Evolutionary conservation across 2,113 vertebrate species (phyloP), one percentile per base, ranked within the genome.

Genomic region (Mus spicilegus): DNA sequence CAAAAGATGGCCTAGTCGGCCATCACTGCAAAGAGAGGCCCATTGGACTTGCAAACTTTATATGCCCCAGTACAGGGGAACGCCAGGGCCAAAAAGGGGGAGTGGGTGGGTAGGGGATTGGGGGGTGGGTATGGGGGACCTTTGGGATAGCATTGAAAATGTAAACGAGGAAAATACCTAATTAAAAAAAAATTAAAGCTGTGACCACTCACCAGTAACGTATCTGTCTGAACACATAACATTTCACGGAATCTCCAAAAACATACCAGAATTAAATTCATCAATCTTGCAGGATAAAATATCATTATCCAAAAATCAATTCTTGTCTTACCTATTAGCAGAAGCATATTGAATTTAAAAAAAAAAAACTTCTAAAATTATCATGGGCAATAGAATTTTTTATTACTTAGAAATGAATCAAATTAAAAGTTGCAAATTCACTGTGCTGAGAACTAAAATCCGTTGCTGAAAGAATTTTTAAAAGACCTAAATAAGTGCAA

Each of bases 251-350:
- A 75, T 76, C 49, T 63, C 86, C 8, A 84, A 72, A 73, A 87
- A 93, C 76, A 51, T 8, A 54, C 30, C 42, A 69, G 46, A 89
- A 70, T 51, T 78, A 46, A 73, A 67, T 61, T 80, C 54, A 69
- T 87, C 39, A 30, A 49, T 51, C 22, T 93, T 69, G 1, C 22
- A 72, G 65, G 9, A 42, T n/a, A 73, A 30, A 72, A 81, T 24
- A 13, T 76, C 63, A 76, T 54, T 51, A 67, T 69, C 56, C 33
- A 91, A 82, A 90, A 91, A 90, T 87, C 13, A 91, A 69, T 87
- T 87, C 80, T 36, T 84, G 14, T 42, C 81, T 39, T 86, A 61
- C 11, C 16, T 80, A 89, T 10, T 80, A 73, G 46, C 82, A 73
- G 93, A 90, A 90, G 77, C 30, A 69, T 65, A 65, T 13, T 61